Evolutionary conservation across 2,797 vertebrate genomes (phyloP).

Genomic region (Micromesistius poutassou): DNA sequence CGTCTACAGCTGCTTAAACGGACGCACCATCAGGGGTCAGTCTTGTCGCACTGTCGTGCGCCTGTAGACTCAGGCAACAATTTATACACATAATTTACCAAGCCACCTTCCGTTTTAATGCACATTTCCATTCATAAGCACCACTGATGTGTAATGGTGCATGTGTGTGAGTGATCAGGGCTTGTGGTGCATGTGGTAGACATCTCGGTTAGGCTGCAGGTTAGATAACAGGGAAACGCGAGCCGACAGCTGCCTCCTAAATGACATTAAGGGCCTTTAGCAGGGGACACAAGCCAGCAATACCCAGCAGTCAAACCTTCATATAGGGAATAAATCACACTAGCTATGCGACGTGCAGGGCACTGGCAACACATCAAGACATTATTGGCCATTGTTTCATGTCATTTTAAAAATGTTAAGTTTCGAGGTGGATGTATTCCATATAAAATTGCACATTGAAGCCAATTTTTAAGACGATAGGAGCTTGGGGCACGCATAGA

Average conservation of each 20-base stretch:
- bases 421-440: background rate
- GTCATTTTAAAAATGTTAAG: background rate
- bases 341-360: background rate
- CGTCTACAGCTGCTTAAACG: background rate
- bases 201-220: constrained; percentile 23
- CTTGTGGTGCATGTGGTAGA: constrained; percentile 5
- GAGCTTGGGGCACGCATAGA: background rate
- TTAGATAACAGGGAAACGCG: constrained; percentile 48
- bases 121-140: constrained; percentile 29
- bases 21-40: constrained; percentile 58
- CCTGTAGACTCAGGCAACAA: background rate
- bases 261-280: constrained; percentile 32
- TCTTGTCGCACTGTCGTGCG: constrained; percentile 32
- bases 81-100: background rate
- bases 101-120: constrained; percentile 22
- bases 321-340: background rate
- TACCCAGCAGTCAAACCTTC: background rate
- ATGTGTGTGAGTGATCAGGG: constrained; percentile 8
- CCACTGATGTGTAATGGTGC: background rate
- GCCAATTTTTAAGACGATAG: background rate
- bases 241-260: constrained; percentile 60
- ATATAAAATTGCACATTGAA: background rate
- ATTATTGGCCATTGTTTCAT: background rate
- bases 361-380: background rate
- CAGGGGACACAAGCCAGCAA: background rate